Base-by-base conservation (phyloP, 2,888 invertebrate species). In the Drosophila kuntzei region DNA sequence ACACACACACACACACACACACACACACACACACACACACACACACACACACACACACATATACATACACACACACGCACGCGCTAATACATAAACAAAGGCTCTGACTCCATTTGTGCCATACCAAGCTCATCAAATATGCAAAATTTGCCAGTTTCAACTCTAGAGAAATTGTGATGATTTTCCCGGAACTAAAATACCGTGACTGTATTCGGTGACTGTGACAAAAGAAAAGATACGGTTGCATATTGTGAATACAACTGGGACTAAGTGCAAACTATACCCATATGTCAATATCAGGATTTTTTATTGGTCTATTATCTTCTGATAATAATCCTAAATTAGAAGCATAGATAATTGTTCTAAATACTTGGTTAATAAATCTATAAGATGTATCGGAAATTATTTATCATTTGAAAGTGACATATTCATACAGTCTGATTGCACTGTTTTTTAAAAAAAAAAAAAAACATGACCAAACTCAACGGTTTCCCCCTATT, bases 111-210 rank as follows among this genome's bases (percentile, higher is more conserved):
- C 60, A 25, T 46, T 60, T 47, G 29, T 20, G 32, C 57, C 53
- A 55, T 51, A 39, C 41, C 55, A 36, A 64, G 61, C 83, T 82
- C 75, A 86, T 84, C 77, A 82, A 73, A 77, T 88, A 84, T 84
- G 83, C 83, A 82, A 83, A 88, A 88, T 68, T 79, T 67, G 44
- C 67, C 54, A 47, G 85, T 66, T 63, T 69, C 67, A 67, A 74
- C 70, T 62, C 29, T 11, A 44, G 47, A 59, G 54, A 54, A 58
- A 37, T 53, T 54, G 68, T 49, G 68, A 62, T 73, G 72, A 53
- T 57, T 29, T n/a, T 2, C 27, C 51, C 27, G 27, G n/a, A 53
- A 20, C 18, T n/a, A 5, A 29, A 53, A 41, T 53, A 27, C 18
- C n/a, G 39, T 53, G 51, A 50, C 47, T 41, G 9, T 8, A 43